Conservation (phyloP, 2,797 vertebrate genomes). For the Octomys mimax region DNA sequence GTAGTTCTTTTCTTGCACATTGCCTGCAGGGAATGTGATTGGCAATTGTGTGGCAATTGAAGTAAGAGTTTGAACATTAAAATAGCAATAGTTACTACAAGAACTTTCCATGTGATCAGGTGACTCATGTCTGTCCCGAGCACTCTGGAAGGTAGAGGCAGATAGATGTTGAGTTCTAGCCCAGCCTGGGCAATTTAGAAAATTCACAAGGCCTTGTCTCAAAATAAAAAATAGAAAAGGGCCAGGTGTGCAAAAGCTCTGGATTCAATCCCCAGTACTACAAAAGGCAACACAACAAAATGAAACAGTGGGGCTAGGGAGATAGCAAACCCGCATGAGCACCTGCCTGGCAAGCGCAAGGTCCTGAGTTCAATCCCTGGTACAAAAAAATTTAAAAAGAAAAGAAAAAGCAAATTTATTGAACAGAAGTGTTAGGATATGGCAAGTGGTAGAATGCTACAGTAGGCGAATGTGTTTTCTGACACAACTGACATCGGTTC, state of each 20-base stretch:
- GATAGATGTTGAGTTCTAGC: background rate
- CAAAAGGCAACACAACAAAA: background rate
- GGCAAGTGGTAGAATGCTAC: background rate
- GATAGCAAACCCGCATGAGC: no score
- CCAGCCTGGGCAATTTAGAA: background rate
- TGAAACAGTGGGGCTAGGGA: background rate
- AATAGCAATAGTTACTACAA: background rate
- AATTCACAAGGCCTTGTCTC: background rate
- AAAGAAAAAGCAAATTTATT: background rate
- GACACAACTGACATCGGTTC: background rate
- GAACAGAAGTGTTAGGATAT: background rate
- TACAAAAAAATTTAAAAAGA: no score
- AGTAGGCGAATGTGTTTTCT: background rate
- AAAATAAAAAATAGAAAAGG: background rate
- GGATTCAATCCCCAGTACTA: background rate
- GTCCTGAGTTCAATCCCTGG: no score
- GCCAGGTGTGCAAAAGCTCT: background rate
- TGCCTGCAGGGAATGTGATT: background rate
- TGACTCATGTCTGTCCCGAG: background rate
- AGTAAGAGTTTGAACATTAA: background rate
- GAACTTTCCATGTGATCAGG: background rate
- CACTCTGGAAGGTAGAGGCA: background rate
- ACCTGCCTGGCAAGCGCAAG: no score
- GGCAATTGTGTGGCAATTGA: background rate
- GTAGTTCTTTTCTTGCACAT: background rate